Conservation (phyloP, 1,140 invertebrate species). For the Luehdorfia chinensis region DNA sequence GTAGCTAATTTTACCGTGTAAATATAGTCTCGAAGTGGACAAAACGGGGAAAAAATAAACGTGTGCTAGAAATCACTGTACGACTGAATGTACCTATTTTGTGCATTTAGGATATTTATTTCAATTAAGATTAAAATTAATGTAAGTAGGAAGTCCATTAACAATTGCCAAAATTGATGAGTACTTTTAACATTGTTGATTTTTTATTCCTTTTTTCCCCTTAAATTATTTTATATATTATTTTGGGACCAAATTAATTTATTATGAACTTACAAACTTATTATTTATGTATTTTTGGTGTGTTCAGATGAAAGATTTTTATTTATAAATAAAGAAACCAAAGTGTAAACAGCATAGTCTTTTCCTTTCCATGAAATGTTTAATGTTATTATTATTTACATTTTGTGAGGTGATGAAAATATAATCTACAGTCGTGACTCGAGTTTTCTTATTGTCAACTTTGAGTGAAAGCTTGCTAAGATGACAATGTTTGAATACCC, state of each 20-base stretch:
- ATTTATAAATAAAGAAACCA: slow-evolving; percentile 75
- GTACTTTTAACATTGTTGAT: slow-evolving; percentile 68
- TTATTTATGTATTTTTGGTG: slow-evolving; percentile 70
- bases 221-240: slow-evolving; percentile 74
- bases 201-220: slow-evolving; percentile 57
- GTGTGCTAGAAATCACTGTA: slow-evolving; percentile 50
- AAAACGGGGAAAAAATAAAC: slow-evolving; percentile 34
- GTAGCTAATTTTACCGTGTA: slow-evolving; percentile 49
- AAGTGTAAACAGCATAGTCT: slow-evolving; percentile 69
- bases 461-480: too few relatives aligned
- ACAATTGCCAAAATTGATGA: slow-evolving; percentile 73
- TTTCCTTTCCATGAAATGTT: slow-evolving; percentile 45
- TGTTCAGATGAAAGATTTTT: slow-evolving; percentile 68
- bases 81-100: slow-evolving; percentile 53
- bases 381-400: slow-evolving; percentile 44
- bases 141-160: slow-evolving; percentile 66
- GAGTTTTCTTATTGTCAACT: slow-evolving; percentile 28
- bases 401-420: slow-evolving; percentile 46
- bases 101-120: slow-evolving; percentile 66
- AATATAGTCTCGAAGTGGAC: slow-evolving; percentile 53
- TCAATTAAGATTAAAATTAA: slow-evolving; percentile 62
- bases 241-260: slow-evolving; percentile 77
- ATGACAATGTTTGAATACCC: neutral
- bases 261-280: slow-evolving; percentile 64
- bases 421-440: slow-evolving; percentile 43